Conservation (phyloP, 1,140 invertebrate genomes). For the Choristoneura fumiferana region DNA sequence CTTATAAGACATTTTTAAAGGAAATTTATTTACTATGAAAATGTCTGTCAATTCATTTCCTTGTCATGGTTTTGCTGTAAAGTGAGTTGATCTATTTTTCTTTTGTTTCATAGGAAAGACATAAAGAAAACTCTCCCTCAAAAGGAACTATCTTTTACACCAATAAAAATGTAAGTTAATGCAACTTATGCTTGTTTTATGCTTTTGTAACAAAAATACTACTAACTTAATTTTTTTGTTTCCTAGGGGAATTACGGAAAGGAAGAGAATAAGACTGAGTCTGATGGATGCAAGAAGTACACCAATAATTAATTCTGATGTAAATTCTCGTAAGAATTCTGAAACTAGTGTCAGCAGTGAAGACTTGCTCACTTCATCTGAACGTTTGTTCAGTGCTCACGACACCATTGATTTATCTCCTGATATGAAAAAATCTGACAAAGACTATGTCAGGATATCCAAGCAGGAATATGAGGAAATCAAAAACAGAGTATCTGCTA, state of each 20-base stretch:
- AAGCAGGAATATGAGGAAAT: conserved; percentile 88
- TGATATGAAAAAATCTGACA: conserved; percentile 63
- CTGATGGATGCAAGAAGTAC: conserved; percentile 63
- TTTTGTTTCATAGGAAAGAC: conserved; percentile 71
- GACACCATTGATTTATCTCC: conserved; percentile 68
- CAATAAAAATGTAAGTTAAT: conserved; percentile 68
- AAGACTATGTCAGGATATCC: conserved; percentile 83
- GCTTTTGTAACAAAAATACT: conserved; percentile 10
- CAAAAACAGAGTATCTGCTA: conserved; percentile 84
- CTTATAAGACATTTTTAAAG: no score
- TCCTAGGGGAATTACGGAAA: conserved; percentile 65
- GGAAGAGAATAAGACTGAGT: conserved; percentile 68
- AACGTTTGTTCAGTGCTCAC: conserved; percentile 65
- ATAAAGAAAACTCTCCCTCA: conserved; percentile 69
- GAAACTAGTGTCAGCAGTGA: conserved; percentile 68
- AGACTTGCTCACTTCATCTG: conserved; percentile 68
- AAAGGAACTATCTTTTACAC: conserved; percentile 67
- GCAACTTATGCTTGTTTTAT: conserved; percentile 7
- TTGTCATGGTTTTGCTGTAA: no score
- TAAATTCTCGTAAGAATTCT: conserved; percentile 60
- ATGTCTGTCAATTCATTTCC: no score
- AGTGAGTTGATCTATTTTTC: no score
- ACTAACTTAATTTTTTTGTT: conserved; percentile 23
- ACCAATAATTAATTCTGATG: conserved; percentile 53
- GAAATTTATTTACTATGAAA: no score